These are phyloP conservation scores for Lemur catta DNA, from an alignment of 2,797 vertebrate species.

Conservation along the genomic window DNA sequence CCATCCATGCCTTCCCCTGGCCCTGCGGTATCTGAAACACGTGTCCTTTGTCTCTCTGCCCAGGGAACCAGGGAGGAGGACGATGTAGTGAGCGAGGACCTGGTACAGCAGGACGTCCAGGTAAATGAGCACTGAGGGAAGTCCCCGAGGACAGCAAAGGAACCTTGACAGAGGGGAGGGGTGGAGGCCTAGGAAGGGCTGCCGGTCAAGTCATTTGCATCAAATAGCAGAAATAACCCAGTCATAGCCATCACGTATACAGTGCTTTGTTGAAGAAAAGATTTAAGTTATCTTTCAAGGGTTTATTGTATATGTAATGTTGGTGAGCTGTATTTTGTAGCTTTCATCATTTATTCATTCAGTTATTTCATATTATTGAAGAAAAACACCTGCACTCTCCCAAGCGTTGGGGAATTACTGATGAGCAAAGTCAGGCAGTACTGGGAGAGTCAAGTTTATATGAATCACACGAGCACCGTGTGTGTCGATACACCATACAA, in stretches of 20 bases:
- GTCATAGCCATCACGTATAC: neutral
- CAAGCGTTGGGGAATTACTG: neutral
- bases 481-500: neutral
- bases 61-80: conserved; percentile 96
- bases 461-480: neutral
- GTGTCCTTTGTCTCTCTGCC: neutral
- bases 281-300: neutral
- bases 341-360: neutral
- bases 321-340: neutral
- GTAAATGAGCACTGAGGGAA: conserved; percentile 77
- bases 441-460: neutral
- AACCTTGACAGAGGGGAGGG: neutral
- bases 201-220: neutral
- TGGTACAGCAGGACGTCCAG: conserved; percentile 93
- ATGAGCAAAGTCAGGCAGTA: neutral
- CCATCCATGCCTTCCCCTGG: neutral
- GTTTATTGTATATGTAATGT: fast-evolving
- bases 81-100: conserved; percentile 91
- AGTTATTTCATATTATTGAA: neutral
- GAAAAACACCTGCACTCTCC: neutral
- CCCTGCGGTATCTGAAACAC: neutral
- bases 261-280: neutral
- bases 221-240: neutral
- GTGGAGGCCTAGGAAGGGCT: neutral
- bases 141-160: neutral